Base-by-base conservation (phyloP, 2,888 invertebrate genomes). In the Drosophila picticornis region DNA sequence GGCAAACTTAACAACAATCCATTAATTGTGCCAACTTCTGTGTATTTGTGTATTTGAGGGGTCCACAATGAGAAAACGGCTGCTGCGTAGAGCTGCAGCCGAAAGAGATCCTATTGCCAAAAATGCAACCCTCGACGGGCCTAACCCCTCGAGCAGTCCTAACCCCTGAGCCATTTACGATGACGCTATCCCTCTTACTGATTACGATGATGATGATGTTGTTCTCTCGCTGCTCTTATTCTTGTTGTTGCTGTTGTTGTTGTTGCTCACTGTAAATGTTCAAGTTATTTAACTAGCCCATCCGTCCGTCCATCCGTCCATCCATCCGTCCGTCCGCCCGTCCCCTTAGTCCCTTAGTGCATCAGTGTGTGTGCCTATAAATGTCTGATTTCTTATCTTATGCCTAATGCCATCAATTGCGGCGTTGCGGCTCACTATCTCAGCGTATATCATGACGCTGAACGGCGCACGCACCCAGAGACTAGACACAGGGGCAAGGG, bases 331-430 rank as follows among this genome's bases (percentile, higher is more conserved):
- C 19, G 59, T 19, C 25, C 36, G 22, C 25, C 10, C 40, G 31
- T 31, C 31, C 38, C 22, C 48, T 34, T 40, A 7, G 27, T 76
- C 59, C 34, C 50, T 51, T 62, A 16, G 57, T 51, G 50, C 7
- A 25, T 59, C 55, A 36, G 29, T 58, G 75, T 80, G 75, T 80
- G 81, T 68, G 77, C 77, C 80, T 79, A 80, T 83, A 85, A 82
- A 77, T 88, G 91, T 90, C 92, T 91, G 91, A 91, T 91, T 90
- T 84, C 91, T 91, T 92, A 91, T 91, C 91, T 91, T 83, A 82
- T 77, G 84, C 79, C 84, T 88, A 90, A 90, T 91, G 88, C 91
- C 91, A 89, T 87, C 91, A 88, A 90, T 90, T 88, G 91, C 83
- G 87, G 84, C 90, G 65, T 72, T 78, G 87, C 74, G 79, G 77